Conservation (phyloP, 2,113 vertebrate genomes). For the Leucoraja erinaceus region DNA sequence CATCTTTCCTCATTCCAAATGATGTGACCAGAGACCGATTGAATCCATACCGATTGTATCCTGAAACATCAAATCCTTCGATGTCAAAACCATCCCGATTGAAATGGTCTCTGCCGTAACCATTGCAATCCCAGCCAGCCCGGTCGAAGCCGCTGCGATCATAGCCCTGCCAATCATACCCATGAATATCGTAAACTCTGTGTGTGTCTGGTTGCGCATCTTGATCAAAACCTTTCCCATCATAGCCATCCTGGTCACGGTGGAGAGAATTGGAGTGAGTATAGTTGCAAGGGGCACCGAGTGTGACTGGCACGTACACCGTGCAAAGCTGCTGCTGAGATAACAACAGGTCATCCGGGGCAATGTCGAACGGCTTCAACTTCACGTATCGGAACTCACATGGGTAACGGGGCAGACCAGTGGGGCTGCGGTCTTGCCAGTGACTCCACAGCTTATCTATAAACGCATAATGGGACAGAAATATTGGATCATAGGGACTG, state of each 20-base stretch:
- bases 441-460: conserved; percentile 49
- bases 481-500: conserved; percentile 50
- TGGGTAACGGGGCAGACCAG: conserved; percentile 37
- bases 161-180: conserved; percentile 41
- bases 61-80: conserved; percentile 46
- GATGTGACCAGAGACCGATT: conserved; percentile 44
- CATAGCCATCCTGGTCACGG: conserved; percentile 36
- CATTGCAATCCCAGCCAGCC: conserved; percentile 44
- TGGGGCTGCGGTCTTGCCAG: conserved; percentile 47
- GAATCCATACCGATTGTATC: conserved; percentile 48
- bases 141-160: conserved; percentile 42
- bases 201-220: not conserved
- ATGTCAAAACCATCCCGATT: conserved; percentile 47
- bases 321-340: conserved; percentile 45
- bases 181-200: conserved; percentile 12
- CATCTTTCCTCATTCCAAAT: conserved; percentile 45
- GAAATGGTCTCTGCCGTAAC: conserved; percentile 42
- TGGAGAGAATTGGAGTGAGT: conserved; percentile 40
- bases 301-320: conserved; percentile 47
- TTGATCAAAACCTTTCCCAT: not conserved
- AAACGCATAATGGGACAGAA: conserved; percentile 50
- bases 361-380: conserved; percentile 48
- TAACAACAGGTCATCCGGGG: conserved; percentile 43
- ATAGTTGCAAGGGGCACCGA: conserved; percentile 50
- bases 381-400: conserved; percentile 39